These are phyloP conservation scores for Cantharis rustica DNA, from an alignment of 2,888 invertebrate species.

Conservation along the genomic window DNA sequence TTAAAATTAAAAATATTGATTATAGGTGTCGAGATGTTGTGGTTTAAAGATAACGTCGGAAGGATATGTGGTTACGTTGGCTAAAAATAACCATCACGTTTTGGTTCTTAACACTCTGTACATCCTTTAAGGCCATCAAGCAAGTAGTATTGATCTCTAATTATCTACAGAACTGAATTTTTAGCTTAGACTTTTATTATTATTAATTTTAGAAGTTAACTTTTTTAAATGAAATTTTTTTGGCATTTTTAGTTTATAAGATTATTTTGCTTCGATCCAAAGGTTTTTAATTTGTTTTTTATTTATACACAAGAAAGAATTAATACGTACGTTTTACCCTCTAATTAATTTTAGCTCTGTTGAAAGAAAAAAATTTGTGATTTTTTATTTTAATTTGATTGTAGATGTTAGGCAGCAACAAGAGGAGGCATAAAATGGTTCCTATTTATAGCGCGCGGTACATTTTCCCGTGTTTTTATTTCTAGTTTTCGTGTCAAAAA, in stretches of 20 bases:
- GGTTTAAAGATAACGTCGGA: constrained; percentile 96
- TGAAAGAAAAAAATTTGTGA: constrained; percentile 36
- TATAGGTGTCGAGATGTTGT: constrained; percentile 94
- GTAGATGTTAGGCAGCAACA: constrained; percentile 43
- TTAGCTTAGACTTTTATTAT: constrained; percentile 22
- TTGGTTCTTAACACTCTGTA: constrained; percentile 93
- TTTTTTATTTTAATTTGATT: constrained; percentile 38
- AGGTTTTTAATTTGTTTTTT: constrained; percentile 25
- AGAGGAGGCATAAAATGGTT: constrained; percentile 46
- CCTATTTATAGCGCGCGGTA: constrained; percentile 31
- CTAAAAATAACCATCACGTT: constrained; percentile 98
- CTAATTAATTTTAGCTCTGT: constrained; percentile 34
- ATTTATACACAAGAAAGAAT: constrained; percentile 15
- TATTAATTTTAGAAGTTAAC: constrained; percentile 14
- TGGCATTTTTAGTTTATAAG: constrained; percentile 22
- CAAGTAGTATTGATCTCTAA: constrained; percentile 51
- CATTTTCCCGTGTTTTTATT: constrained; percentile 1
- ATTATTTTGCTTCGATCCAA: constrained; percentile 31
- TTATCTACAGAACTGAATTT: constrained; percentile 55
- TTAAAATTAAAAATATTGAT: background rate
- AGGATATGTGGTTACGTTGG: constrained; percentile 93
- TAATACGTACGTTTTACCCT: constrained; percentile 21
- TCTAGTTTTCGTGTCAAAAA: background rate
- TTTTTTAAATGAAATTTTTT: constrained; percentile 14
- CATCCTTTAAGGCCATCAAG: constrained; percentile 77